A percentile compares a stretch with the other conserved stretches of the same genome.
Evolutionary conservation across 1,140 invertebrate genomes (phyloP).

Genomic region (Lordiphosa stackelbergi): DNA sequence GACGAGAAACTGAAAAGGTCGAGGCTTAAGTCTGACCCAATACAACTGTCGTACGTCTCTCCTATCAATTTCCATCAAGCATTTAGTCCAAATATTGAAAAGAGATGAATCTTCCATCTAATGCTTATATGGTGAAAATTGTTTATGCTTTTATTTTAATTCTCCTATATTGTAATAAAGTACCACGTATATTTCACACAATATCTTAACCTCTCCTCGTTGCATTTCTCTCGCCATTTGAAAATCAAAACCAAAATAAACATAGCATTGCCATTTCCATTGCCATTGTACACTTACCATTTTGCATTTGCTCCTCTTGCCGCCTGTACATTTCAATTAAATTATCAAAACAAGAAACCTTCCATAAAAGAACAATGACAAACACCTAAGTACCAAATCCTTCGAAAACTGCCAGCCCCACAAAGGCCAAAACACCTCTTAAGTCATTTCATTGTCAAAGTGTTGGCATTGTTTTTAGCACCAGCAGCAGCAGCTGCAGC

Average conservation of each 20-base stretch:
- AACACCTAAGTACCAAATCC: conserved; percentile 58
- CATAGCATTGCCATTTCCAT: conserved; percentile 47
- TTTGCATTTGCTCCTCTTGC: conserved; percentile 16
- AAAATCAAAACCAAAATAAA: conserved; percentile 46
- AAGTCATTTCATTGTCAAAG: conserved; percentile 53
- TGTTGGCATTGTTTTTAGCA: conserved; percentile 48
- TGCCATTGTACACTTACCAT: conserved; percentile 14
- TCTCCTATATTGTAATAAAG: too few relatives aligned
- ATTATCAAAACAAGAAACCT: conserved; percentile 66
- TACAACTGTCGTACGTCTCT: too few relatives aligned
- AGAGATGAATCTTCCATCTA: too few relatives aligned
- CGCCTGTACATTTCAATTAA: conserved; percentile 62
- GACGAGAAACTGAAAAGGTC: too few relatives aligned
- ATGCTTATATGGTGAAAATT: too few relatives aligned
- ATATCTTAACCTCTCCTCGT: background rate
- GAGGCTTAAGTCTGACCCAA: too few relatives aligned
- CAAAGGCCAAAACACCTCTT: conserved; percentile 45
- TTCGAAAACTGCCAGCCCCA: conserved; percentile 13
- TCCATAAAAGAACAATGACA: conserved; percentile 36
- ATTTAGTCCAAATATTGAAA: too few relatives aligned
- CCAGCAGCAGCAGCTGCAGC: too few relatives aligned
- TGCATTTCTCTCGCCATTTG: conserved; percentile 3
- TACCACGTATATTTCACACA: too few relatives aligned
- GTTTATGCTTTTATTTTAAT: too few relatives aligned
- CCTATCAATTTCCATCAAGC: too few relatives aligned